Evolutionary conservation across 2,113 vertebrate species (phyloP), one percentile per base, ranked within the genome.

Genomic region (Barnardius zonarius): DNA sequence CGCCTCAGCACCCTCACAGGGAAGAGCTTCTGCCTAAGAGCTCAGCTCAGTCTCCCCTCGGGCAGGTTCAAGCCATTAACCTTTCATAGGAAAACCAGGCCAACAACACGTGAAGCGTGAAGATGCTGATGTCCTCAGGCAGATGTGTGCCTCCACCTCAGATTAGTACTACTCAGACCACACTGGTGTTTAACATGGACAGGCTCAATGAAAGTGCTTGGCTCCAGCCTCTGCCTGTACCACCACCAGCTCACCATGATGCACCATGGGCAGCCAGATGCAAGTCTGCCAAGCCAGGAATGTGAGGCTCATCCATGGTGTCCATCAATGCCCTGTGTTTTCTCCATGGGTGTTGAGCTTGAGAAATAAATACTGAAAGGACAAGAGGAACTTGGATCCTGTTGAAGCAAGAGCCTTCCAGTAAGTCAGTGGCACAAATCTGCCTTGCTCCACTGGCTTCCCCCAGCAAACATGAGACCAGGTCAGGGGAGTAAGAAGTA

Each of bases 381-480:
- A 11, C 20, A 41, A 55, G 37, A 14, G 35, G 77, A 43, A 20
- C 52, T 30, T 5, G 48, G 44, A 49, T 62, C 5, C 6, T 25
- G 0, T 2, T 24, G 44, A 37, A 62, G 35, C 30, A 43, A 54
- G 16, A 27, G 9, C 41, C 12, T 41, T 61, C 10, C 30, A 10
- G 20, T 7, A 63, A 83, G 61, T 3, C 39, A 16, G 59, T 35
- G 31, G 49, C 66, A 79, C 11, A 64, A 76, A 85, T 15, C 22
- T 0, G 0, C 1, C 0, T 9, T 5, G 17, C 75, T 83, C 37
- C 25, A 2, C 48, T 31, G 39, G 28, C 66, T 51, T 33, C 63
- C 76, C 43, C 64, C 67, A 72, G 67, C 62, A 75, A 59, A 28
- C 25, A 59, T 0, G 2, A 20, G 49, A n/a, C 15, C 8, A 14